Evolutionary conservation across 2,113 vertebrate genomes (phyloP).

Genomic region (Ciconia boyciana): DNA sequence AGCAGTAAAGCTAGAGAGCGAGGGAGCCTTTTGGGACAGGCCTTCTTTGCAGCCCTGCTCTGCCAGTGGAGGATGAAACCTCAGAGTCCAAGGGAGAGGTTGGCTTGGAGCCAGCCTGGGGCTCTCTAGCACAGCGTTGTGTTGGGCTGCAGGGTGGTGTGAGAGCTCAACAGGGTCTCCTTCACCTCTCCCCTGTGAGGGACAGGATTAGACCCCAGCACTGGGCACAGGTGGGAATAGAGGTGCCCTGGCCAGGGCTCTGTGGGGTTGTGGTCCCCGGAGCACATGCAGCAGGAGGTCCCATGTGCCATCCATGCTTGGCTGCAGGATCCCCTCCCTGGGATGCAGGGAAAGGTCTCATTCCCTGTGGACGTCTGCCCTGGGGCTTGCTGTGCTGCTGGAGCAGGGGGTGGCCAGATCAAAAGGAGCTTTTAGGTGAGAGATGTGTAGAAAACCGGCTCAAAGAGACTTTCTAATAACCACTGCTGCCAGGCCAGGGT

Average conservation of each 20-base stretch:
- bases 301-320: fast-evolving
- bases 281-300: neutral
- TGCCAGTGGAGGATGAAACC: neutral
- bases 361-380: fast-evolving
- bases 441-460: neutral
- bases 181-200: neutral
- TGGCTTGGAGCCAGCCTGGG: neutral
- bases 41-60: neutral
- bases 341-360: neutral
- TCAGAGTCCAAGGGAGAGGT: fast-evolving
- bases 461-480: neutral
- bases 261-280: neutral
- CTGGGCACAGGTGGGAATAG: neutral
- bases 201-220: neutral
- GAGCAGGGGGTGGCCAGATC: neutral
- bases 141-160: neutral
- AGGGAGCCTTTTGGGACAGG: neutral
- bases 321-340: neutral
- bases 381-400: neutral
- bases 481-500: neutral
- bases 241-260: neutral
- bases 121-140: neutral
- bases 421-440: neutral
- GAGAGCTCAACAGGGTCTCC: neutral
- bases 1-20: neutral